Evolutionary conservation across 2,888 invertebrate genomes (phyloP), one percentile per base, ranked within the genome.

Genomic region (Scaptodrosophila latifasciaeformis): DNA sequence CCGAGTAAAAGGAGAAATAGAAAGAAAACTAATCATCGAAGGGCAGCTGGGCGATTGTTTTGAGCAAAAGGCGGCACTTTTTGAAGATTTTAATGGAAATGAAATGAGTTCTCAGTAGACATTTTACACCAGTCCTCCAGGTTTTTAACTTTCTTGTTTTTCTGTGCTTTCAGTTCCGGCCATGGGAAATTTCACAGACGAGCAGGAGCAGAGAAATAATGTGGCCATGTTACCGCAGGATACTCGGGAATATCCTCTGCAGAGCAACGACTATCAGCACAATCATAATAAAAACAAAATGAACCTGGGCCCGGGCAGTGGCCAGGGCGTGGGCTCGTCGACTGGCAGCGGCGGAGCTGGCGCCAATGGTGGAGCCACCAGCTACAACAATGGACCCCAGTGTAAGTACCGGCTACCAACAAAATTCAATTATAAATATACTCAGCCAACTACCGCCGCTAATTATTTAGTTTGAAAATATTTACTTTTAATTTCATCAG

Each of bases 191-290:
- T 89, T 89, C 83, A 90, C 90, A 60, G 90, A 90, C 69, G 89
- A 89, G 62, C 90, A 89, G 86, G 84, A 84, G 62, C 83, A 81
- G 51, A 70, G 83, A 34, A 79, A 70, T 56, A 67, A 51, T 53
- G 59, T 53, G 46, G 71, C 83, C 21, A 81, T 76, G 52, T 63
- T 81, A 71, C 85, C 87, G 51, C 87, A 86, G 69, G 87, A 88
- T 66, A 87, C 87, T 66, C 88, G 88, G 74, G 91, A 91, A 85
- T 90, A 90, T 86, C 90, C 91, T 59, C 86, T 91, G 69, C 91
- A 91, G 86, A 88, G 91, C 75, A 91, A 91, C 86, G 91, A 91
- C 85, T 77, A 87, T 68, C 87, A 81, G 88, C 88, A 82, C 90
- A 91, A 86, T 89, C 81, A 83, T 70, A 75, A 76, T 70, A 72